Percentiles rank a stretch among this genome's conserved stretches.
Evolutionary conservation across 2,888 invertebrate species (phyloP).

Genomic region (Lochmaea capreae): DNA sequence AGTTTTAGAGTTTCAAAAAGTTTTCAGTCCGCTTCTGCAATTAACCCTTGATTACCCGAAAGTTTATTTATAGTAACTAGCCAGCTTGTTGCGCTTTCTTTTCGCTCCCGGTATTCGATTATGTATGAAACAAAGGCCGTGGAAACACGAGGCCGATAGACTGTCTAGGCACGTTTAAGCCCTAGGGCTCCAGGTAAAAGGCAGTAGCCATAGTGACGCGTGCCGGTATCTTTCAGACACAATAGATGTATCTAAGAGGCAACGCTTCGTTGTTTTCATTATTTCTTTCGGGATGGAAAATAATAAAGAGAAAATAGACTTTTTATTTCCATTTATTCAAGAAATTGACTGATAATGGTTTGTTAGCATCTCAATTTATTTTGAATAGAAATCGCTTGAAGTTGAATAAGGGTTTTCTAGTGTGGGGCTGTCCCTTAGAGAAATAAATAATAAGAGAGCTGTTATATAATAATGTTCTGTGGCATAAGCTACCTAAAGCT

Average conservation of each 20-base stretch:
- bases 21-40: background rate
- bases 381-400: too few relatives aligned
- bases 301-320: background rate
- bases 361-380: too few relatives aligned
- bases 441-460: too few relatives aligned
- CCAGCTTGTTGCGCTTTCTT: conserved; percentile 10
- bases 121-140: conserved; percentile 10
- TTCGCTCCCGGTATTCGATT: background rate
- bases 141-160: background rate
- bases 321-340: too few relatives aligned
- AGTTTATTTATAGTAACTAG: conserved; percentile 15
- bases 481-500: too few relatives aligned
- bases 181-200: conserved; percentile 46
- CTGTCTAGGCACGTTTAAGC: conserved; percentile 10
- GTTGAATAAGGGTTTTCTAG: too few relatives aligned
- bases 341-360: too few relatives aligned
- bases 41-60: conserved; percentile 9
- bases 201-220: conserved; percentile 56
- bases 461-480: too few relatives aligned
- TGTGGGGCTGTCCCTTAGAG: too few relatives aligned
- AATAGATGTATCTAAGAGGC: conserved; percentile 28
- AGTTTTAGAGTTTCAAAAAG: background rate
- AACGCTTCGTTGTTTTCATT: background rate
- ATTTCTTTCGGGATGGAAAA: background rate
- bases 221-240: conserved; percentile 41